Evolutionary conservation across 2,888 invertebrate species (phyloP), one percentile per base, ranked within the genome.

Genomic region (Sesia apiformis): DNA sequence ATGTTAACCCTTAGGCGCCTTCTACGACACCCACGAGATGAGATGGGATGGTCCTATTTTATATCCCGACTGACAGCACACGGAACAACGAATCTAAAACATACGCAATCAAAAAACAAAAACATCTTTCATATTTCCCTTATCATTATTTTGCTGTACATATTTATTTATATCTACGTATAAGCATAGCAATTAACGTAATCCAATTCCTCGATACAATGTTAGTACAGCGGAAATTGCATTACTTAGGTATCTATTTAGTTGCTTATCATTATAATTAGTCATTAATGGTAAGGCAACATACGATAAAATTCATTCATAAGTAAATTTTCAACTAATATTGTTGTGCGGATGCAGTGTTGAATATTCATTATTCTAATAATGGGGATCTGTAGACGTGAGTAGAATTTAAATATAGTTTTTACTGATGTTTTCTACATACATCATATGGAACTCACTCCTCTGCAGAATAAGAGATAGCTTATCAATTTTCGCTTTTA

Each of bases 301-400:
- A 8, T 8, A 46, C 46, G 8, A 46, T 46, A 43, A n/a, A 3
- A 5, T 46, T 46, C 46, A 46, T 46, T 46, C 46, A 56, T 58
- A 53, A 52, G 8, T 52, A 40, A 5, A 7, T 39, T 39, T 52
- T 6, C 8, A 40, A 39, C 8, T 8, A 52, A 40, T 4, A 23
- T n/a, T 42, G 40, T 52, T 5, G 52, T 42, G 41, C 8, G 41
- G 23, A 40, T 58, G 49, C 54, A 53, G 57, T 57, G 50, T 55
- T 57, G 54, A 52, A 46, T 56, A 43, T 4, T 5, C 23, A n/a
- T 8, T 5, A 41, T 7, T 7, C 7, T 41, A 8, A 46, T 46
- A 8, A 46, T 46, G 46, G 46, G 8, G n/a, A 46, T 46, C 23
- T 8, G 46, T 8, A 8, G n/a, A 23, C 23, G 46, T 46, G 4